Base-by-base conservation (phyloP, 2,797 vertebrate genomes). In the Rhinatrema bivittatum region DNA sequence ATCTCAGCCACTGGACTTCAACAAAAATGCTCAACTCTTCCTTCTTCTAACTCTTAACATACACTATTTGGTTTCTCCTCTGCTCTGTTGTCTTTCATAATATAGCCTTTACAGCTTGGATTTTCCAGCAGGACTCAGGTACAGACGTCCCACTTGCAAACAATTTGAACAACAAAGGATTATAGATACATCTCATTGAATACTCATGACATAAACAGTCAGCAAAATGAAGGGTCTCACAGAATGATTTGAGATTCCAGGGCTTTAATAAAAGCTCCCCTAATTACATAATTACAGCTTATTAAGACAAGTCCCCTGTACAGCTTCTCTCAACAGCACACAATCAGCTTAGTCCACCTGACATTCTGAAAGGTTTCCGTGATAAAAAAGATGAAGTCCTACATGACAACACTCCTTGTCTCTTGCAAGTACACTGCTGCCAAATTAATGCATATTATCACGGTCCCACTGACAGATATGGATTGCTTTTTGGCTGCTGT, bases 211-310 rank as follows among this genome's bases (percentile, higher is more conserved):
- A 57, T 50, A 52, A 66, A 50, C 68, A 70, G 68, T 73, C 72
- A 72, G 33, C 70, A 49, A 62, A 38, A 28, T 29, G 40, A 62
- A 58, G 18, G 30, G 26, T 22, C 22, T 23, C 22, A 21, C 31
- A 5, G 43, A 61, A 62, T 36, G 46, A 64, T 55, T 57, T 12
- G 31, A 52, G 46, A 76, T 72, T 68, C 65, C 61, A 60, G 56
- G 30, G 61, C 46, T 56, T 65, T 53, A 72, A 69, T 72, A 70
- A 72, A 60, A 38, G 58, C 50, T 31, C 42, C 57, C 36, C 42
- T 56, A 67, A 69, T 66, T 29, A 62, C 56, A 78, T 62, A 76
- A 70, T 74, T 66, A 62, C 50, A 59, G 58, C 72, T 67, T 76
- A 72, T 74, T 41, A 51, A 32, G 43, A 76, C 75, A 76, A 61